These are phyloP conservation scores for Cheilosia grossa DNA, from an alignment of 2,888 invertebrate genomes.

Conservation along the genomic window DNA sequence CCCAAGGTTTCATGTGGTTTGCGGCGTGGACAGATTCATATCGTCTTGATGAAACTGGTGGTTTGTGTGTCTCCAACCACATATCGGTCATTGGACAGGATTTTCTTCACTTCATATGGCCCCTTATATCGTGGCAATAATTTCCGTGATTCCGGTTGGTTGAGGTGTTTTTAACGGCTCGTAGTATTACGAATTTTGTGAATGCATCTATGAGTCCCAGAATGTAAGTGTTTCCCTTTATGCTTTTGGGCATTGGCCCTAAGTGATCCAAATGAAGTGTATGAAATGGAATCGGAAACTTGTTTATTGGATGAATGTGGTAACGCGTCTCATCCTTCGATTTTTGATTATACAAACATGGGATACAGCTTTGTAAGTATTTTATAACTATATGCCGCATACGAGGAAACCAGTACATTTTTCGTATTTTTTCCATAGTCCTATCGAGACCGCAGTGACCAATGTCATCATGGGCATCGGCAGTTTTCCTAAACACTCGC, in stretches of 20 bases:
- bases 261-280: conserved; percentile 12
- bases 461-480: no score
- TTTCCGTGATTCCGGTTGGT: no score
- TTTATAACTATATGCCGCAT: not conserved
- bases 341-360: not conserved
- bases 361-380: not conserved
- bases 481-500: not conserved
- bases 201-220: not conserved
- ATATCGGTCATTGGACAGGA: no score
- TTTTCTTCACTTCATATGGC: no score
- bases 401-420: not conserved
- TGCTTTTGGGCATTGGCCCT: conserved; percentile 9
- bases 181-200: no score
- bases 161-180: no score
- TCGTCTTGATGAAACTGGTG: not conserved
- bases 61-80: conserved; percentile 55
- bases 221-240: not conserved
- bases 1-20: conserved; percentile 2
- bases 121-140: no score
- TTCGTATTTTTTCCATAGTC: not conserved
- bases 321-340: no score
- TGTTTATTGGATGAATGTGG: not conserved
- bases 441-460: no score
- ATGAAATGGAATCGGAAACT: not conserved
- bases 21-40: conserved; percentile 27